Conservation (phyloP, 2,797 vertebrate species). For the Scyliorhinus canicula region DNA sequence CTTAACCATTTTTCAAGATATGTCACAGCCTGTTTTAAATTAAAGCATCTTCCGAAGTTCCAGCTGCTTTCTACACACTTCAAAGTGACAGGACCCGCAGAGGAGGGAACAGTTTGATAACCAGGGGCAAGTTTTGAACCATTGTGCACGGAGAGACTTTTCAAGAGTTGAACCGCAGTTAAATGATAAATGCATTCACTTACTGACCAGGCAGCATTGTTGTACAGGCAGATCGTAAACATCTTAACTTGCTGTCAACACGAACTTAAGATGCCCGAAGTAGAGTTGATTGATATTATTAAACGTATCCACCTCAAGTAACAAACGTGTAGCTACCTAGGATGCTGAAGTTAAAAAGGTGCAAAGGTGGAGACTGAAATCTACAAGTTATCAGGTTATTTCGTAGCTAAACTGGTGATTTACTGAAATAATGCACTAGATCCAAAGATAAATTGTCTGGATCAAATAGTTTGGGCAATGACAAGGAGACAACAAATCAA, state of each 20-base stretch:
- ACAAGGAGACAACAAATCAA: neutral
- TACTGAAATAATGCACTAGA: neutral
- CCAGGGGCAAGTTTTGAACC: neutral
- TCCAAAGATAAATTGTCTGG: neutral
- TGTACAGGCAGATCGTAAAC: neutral
- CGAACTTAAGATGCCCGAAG: neutral
- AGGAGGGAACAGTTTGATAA: slow-evolving; percentile 16
- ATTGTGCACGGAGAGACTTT: neutral
- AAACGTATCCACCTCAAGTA: neutral
- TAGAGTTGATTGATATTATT: neutral
- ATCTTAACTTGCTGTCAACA: neutral
- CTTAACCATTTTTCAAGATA: slow-evolving; percentile 18
- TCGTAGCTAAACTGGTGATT: neutral
- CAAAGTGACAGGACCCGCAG: slow-evolving; percentile 6
- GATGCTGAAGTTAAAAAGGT: neutral
- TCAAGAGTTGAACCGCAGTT: neutral
- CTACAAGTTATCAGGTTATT: neutral
- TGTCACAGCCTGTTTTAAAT: slow-evolving; percentile 31
- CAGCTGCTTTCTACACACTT: slow-evolving; percentile 16
- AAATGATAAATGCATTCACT: neutral
- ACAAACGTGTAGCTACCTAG: neutral
- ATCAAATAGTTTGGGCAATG: neutral
- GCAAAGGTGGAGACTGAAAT: neutral
- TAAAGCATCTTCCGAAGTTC: neutral
- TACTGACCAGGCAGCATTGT: neutral